Evolutionary conservation across 1,140 invertebrate species (phyloP).

Genomic region (Melanaphis sacchari): DNA sequence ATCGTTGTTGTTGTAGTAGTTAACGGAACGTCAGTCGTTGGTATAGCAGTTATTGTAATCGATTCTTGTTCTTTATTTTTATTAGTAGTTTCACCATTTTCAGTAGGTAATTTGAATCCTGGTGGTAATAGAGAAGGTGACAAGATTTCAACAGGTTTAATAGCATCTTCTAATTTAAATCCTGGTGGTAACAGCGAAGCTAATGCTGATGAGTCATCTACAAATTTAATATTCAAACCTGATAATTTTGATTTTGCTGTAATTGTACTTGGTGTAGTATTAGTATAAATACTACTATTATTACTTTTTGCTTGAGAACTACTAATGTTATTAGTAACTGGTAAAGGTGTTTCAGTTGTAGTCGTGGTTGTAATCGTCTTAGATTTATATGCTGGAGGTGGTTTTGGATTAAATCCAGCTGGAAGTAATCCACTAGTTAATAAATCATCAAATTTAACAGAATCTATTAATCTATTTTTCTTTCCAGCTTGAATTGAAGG

Average conservation of each 20-base stretch:
- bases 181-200: constrained; percentile 70
- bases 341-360: constrained; percentile 47
- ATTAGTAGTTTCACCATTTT: constrained; percentile 1
- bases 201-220: constrained; percentile 67
- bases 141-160: constrained; percentile 61
- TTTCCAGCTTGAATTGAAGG: constrained; percentile 62
- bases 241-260: constrained; percentile 63
- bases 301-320: neutral
- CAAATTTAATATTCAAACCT: constrained; percentile 62
- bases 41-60: constrained; percentile 59
- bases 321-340: neutral
- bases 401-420: constrained; percentile 70
- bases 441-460: constrained; percentile 70
- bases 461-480: constrained; percentile 65
- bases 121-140: constrained; percentile 62
- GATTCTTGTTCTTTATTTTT: neutral
- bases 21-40: constrained; percentile 62
- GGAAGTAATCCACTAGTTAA: constrained; percentile 67
- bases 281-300: constrained; percentile 65
- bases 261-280: constrained; percentile 71
- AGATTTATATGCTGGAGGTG: constrained; percentile 67
- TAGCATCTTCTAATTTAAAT: constrained; percentile 64
- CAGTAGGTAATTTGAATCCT: constrained; percentile 25
- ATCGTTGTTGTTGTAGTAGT: constrained; percentile 59
- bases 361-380: constrained; percentile 61